Conservation (phyloP, 2,113 vertebrate genomes). For the Diadophis punctatus region DNA sequence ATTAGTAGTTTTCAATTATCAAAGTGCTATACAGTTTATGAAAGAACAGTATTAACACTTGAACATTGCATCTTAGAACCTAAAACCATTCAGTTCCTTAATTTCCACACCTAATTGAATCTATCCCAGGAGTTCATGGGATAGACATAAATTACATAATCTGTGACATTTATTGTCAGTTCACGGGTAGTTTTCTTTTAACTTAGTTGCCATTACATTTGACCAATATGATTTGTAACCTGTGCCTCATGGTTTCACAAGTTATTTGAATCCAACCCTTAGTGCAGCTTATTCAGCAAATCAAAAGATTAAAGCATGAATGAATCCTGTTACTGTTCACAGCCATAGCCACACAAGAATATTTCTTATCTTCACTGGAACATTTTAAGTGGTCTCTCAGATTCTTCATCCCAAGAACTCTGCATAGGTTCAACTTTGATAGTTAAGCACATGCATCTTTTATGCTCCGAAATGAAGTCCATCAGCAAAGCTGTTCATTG, state of each 20-base stretch:
- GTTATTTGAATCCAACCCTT: neutral
- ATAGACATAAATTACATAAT: neutral
- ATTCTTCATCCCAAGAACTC: neutral
- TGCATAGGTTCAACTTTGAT: neutral
- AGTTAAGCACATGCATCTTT: neutral
- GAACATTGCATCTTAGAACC: neutral
- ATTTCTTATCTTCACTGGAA: neutral
- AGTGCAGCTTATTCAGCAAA: neutral
- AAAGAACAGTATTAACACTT: neutral
- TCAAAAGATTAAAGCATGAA: neutral
- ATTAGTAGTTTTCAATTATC: neutral
- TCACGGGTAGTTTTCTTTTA: neutral
- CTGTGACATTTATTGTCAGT: neutral
- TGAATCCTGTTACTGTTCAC: neutral
- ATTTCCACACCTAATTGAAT: too few relatives aligned
- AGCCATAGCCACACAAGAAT: neutral
- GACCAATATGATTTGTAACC: neutral
- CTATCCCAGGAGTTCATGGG: neutral
- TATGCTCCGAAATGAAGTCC: neutral
- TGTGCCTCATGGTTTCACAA: neutral
- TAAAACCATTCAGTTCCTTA: neutral
- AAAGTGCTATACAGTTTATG: neutral
- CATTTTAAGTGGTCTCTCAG: neutral
- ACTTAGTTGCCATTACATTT: neutral
- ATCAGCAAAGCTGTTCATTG: neutral